Evolutionary conservation across 2,113 vertebrate species (phyloP).

Genomic region (Dermatemys mawii): DNA sequence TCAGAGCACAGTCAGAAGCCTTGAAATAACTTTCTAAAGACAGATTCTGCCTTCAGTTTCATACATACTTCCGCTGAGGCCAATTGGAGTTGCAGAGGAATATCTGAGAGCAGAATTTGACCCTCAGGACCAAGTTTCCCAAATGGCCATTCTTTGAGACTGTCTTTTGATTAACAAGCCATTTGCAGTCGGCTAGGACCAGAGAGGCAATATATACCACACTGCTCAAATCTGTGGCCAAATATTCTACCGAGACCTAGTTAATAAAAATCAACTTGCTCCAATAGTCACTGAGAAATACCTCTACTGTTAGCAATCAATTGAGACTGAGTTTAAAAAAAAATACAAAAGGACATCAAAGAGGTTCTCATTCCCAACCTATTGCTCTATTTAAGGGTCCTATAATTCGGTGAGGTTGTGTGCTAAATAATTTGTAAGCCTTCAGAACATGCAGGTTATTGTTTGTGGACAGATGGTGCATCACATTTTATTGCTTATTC

Average conservation of each 20-base stretch:
- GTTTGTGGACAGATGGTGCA: conserved; percentile 94
- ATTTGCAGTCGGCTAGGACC: conserved; percentile 65
- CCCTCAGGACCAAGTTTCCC: conserved; percentile 68
- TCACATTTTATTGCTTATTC: conserved; percentile 92
- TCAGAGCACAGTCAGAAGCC: conserved; percentile 23
- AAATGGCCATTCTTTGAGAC: conserved; percentile 62
- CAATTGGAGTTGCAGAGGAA: conserved; percentile 34
- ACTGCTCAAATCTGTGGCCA: conserved; percentile 56
- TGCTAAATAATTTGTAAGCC: conserved; percentile 91
- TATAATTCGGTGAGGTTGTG: conserved; percentile 82
- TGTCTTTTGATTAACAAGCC: conserved; percentile 76
- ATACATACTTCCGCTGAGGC: not conserved
- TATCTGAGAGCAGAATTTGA: conserved; percentile 48
- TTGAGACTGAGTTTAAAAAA: conserved; percentile 42
- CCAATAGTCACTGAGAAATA: conserved; percentile 73
- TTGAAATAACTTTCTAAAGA: conserved; percentile 47
- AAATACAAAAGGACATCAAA: conserved; percentile 73
- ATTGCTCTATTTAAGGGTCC: conserved; percentile 77
- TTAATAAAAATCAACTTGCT: conserved; percentile 77
- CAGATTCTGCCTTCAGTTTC: not conserved
- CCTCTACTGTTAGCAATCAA: conserved; percentile 77
- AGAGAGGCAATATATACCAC: conserved; percentile 29
- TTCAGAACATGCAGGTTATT: conserved; percentile 90
- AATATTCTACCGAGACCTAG: conserved; percentile 50
- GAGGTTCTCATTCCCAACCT: conserved; percentile 64